Base-by-base conservation (phyloP, 2,113 vertebrate species). In the Sisor rabdophorus region DNA sequence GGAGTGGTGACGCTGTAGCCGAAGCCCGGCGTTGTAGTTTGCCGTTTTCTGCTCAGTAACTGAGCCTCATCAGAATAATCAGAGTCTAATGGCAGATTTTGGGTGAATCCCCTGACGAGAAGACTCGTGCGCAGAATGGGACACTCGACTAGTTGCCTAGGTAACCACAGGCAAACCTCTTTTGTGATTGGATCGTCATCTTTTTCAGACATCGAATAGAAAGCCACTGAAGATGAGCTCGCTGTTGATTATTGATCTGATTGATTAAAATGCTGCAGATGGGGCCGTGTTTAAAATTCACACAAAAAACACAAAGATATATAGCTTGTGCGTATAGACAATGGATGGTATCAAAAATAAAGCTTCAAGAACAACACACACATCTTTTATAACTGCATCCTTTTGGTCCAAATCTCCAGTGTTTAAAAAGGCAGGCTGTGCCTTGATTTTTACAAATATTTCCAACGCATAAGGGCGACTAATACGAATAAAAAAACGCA, bases 101-200 rank as follows among this genome's bases (percentile, higher is more conserved):
- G 71, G 76, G 77, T 79, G 72, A 71, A 77, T 67, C 72, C 77
- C 72, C 76, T 69, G 76, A 64, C 71, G 79, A 73, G 71, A 60
- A 82, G 64, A 64, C 60, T 75, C 79, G 58, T 68, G 63, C 67
- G 56, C 71, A 75, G 58, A 74, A 78, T 58, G 75, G 73, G 67
- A 75, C 69, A 78, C 80, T 80, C 53, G 69, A 71, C 48, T 59
- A 71, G 82, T 85, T 85, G 77, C 84, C 80, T 80, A 81, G 84
- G 84, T 77, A 85, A 85, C 82, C 69, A 71, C 22, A 48, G 56
- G 70, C 78, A 84, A 82, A 79, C 77, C 65, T 73, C 65, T 81
- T 75, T 74, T 79, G 73, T 76, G 80, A 85, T 72, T 80, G 61
- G 71, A 75, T 81, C 75, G 81, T 74, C 73, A 48, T 77, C 48